A percentile compares a stretch with the other conserved stretches of the same genome.
Evolutionary conservation across 2,113 vertebrate genomes (phyloP).

Genomic region (Cavia aperea): DNA sequence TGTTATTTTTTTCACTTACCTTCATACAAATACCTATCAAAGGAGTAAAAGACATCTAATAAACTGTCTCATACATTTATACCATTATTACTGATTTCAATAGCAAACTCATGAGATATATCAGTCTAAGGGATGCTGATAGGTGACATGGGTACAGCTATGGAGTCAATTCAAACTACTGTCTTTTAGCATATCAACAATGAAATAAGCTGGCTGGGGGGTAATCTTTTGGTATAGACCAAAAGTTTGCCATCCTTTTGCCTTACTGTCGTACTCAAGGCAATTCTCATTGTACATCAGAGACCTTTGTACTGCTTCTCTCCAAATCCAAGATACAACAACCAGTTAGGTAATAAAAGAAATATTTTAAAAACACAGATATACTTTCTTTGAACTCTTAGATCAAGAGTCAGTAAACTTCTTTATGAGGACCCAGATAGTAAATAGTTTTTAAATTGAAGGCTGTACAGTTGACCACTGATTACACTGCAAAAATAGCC

Average conservation of each 20-base stretch:
- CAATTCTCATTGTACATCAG: background rate
- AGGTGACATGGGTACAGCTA: background rate
- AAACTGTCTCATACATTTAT: background rate
- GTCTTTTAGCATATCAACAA: background rate
- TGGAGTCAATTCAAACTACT: background rate
- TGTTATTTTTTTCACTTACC: background rate
- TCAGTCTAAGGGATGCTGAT: background rate
- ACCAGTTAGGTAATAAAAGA: background rate
- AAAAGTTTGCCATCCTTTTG: background rate
- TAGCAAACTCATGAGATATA: background rate
- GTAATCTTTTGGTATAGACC: background rate
- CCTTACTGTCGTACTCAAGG: background rate
- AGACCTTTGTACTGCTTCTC: background rate
- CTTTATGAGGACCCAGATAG: background rate
- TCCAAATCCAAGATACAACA: background rate
- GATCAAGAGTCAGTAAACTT: background rate
- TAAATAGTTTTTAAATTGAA: background rate
- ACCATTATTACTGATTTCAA: background rate
- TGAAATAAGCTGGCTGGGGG: background rate
- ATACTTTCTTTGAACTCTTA: background rate
- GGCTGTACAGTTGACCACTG: background rate
- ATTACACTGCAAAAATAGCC: background rate
- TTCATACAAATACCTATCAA: constrained; percentile 12
- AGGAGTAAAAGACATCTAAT: background rate
- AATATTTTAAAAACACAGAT: background rate